These are phyloP conservation scores for Lasioglossum villosulum DNA, from an alignment of 2,888 invertebrate genomes.

Conservation along the genomic window DNA sequence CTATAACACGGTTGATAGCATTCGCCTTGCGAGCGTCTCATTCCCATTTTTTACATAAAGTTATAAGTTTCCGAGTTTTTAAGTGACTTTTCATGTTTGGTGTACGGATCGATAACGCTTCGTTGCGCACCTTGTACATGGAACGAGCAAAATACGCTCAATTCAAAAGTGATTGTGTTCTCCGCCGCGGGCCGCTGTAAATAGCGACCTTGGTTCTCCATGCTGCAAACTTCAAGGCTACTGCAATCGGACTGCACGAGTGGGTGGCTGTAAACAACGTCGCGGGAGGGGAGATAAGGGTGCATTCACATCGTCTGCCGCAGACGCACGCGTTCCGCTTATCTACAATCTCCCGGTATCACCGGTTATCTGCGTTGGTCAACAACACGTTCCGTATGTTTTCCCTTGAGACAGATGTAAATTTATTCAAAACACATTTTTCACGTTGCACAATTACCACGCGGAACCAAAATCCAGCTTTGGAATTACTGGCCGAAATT, in stretches of 20 bases:
- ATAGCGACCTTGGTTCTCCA: constrained; percentile 77
- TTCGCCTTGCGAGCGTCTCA: background rate
- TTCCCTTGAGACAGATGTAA: constrained; percentile 10
- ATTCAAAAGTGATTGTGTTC: constrained; percentile 76
- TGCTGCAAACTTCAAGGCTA: constrained; percentile 75
- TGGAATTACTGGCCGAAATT: background rate
- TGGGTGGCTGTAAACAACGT: constrained; percentile 66
- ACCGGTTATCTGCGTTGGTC: constrained; percentile 43
- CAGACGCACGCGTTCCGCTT: constrained; percentile 37
- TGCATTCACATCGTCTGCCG: constrained; percentile 65
- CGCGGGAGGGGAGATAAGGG: constrained; percentile 68
- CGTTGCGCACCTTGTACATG: constrained; percentile 49
- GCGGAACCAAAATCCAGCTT: background rate
- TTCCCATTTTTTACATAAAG: background rate
- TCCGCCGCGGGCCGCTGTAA: constrained; percentile 70
- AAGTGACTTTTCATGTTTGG: background rate
- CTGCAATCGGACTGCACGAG: constrained; percentile 69
- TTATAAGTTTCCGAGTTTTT: background rate
- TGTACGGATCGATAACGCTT: background rate
- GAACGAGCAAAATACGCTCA: constrained; percentile 48
- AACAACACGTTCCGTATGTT: constrained; percentile 26
- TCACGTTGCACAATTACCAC: background rate
- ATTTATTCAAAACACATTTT: constrained; percentile 26
- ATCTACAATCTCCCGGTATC: constrained; percentile 35
- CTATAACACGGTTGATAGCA: background rate